phyloP scores from a whole-genome alignment of 2,888 invertebrate genomes.

The Onthophagus sagittarius region DNA sequence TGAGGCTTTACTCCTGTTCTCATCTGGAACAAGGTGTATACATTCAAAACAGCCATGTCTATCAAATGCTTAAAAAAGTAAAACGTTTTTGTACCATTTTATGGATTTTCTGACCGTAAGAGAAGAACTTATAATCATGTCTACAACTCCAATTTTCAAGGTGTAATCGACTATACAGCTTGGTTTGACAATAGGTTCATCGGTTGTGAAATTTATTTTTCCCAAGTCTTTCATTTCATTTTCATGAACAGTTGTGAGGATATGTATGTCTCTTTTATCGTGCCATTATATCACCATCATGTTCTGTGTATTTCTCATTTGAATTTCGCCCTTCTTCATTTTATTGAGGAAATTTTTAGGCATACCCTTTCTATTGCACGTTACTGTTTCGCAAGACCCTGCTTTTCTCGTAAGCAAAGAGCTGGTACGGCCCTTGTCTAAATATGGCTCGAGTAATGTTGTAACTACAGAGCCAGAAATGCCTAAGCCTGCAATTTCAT shows the following conservation, averaged over 20 bases:
- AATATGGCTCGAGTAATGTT: too few species aligned
- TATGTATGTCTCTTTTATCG: slow-evolving; percentile 34
- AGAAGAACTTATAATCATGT: slow-evolving; percentile 26
- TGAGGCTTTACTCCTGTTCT: too few species aligned
- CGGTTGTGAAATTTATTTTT: too few species aligned
- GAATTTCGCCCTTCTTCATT: slow-evolving; percentile 21
- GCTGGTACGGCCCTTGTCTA: too few species aligned
- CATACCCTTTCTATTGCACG: slow-evolving; percentile 9
- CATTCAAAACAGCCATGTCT: too few species aligned
- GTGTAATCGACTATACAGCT: background rate
- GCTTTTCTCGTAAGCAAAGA: too few species aligned
- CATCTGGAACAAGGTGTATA: too few species aligned
- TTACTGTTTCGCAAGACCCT: too few species aligned
- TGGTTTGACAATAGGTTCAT: slow-evolving; percentile 18
- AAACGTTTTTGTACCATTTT: slow-evolving; percentile 1
- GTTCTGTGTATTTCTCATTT: slow-evolving; percentile 11
- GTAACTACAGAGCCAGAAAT: too few species aligned
- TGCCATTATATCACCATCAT: slow-evolving; percentile 35
- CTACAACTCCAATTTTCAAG: slow-evolving; percentile 10
- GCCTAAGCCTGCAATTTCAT: too few species aligned
- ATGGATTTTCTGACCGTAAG: background rate
- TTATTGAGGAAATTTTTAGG: slow-evolving; percentile 12
- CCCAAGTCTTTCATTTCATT: slow-evolving; percentile 22
- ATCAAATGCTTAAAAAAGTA: too few species aligned
- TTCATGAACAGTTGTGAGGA: slow-evolving; percentile 26